Percentiles rank a stretch among this genome's conserved stretches.
Evolutionary conservation across 2,888 invertebrate genomes (phyloP).

Genomic region (Cantharis nigra): DNA sequence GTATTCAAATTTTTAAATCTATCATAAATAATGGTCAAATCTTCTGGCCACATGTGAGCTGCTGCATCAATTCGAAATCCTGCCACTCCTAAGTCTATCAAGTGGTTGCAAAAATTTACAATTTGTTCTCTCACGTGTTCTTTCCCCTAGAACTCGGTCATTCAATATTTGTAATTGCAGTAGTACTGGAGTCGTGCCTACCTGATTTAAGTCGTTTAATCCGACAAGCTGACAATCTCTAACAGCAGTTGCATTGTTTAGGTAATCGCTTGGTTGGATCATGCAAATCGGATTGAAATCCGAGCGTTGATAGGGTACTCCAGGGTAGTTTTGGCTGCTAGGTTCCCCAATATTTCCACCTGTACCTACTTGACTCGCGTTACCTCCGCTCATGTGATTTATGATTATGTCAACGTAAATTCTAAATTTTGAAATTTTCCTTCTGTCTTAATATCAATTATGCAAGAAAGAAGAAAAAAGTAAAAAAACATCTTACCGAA

Average conservation of each 20-base stretch:
- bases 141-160: background rate
- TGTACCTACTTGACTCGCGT: conserved; percentile 60
- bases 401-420: conserved; percentile 84
- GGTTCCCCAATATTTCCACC: conserved; percentile 63
- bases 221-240: conserved; percentile 61
- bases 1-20: conserved; percentile 66
- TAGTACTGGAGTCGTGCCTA: conserved; percentile 14
- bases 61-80: conserved; percentile 82
- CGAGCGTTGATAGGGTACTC: conserved; percentile 66
- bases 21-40: conserved; percentile 69
- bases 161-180: background rate
- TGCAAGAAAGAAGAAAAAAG: no score
- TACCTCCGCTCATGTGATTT: conserved; percentile 78
- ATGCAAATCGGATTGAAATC: conserved; percentile 74
- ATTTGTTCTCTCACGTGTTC: conserved; percentile 66
- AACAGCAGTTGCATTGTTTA: conserved; percentile 63
- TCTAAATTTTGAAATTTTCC: conserved; percentile 52
- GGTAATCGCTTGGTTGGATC: conserved; percentile 63
- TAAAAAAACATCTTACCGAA: conserved; percentile 49
- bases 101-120: conserved; percentile 66
- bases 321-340: conserved; percentile 53
- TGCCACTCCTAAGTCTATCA: conserved; percentile 76
- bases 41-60: conserved; percentile 79
- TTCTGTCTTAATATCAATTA: no score
- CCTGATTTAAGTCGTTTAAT: conserved; percentile 77